A percentile compares a stretch with the other conserved stretches of the same genome.
phyloP scores from a whole-genome alignment of 2,797 vertebrate genomes.

The Petrocephalus schoutedeni region DNA sequence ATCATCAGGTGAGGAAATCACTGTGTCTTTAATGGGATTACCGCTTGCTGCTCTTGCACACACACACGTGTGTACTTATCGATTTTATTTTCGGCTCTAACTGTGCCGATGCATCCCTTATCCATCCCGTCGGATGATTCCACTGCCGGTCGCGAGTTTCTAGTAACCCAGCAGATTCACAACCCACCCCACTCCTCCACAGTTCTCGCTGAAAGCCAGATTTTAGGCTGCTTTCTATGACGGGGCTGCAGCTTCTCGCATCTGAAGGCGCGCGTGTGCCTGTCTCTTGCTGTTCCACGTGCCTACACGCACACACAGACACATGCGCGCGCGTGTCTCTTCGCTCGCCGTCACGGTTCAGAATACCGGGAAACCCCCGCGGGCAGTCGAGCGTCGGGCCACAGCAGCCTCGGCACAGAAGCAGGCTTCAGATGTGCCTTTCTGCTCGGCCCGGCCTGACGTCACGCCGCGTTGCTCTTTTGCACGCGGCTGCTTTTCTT shows the following conservation, averaged over 20 bases:
- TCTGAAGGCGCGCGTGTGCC: not conserved
- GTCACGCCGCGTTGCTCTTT: not conserved
- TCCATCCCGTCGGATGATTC: not conserved
- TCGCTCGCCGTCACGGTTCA: not conserved
- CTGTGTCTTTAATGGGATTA: not conserved
- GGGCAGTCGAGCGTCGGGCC: too few species aligned
- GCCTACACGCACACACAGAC: not conserved
- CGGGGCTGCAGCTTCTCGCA: not conserved
- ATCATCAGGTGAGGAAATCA: not conserved
- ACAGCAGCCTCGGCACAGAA: not conserved
- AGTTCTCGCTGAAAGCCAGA: not conserved
- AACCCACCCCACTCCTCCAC: not conserved
- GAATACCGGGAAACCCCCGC: not conserved
- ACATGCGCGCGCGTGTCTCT: not conserved
- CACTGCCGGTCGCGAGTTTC: not conserved
- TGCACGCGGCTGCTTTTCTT: not conserved
- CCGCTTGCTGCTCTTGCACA: not conserved
- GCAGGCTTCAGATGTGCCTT: not conserved
- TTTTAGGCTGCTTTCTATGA: not conserved
- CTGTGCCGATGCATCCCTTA: not conserved
- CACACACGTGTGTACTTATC: not conserved
- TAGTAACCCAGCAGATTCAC: too few species aligned
- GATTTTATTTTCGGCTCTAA: not conserved
- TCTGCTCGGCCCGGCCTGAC: conserved; percentile 11
- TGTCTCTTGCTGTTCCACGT: not conserved